These are phyloP conservation scores for Cydia amplana DNA, from an alignment of 1,140 invertebrate genomes.

Conservation along the genomic window DNA sequence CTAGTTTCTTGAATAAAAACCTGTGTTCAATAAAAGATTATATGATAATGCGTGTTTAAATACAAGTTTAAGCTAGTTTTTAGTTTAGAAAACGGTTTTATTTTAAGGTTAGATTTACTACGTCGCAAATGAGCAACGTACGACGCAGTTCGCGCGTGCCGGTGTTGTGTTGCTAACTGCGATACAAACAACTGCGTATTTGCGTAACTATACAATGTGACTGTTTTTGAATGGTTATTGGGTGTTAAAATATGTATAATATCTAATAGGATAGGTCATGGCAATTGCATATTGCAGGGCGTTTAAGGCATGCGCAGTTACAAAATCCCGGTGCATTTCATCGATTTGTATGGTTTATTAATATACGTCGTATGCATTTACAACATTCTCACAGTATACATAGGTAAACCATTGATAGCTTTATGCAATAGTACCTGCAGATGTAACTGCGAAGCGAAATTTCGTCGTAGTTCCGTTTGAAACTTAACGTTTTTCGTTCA, in stretches of 20 bases:
- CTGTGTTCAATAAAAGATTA: conserved; percentile 33
- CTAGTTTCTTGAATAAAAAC: conserved; percentile 51
- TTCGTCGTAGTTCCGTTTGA: background rate
- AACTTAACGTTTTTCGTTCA: background rate
- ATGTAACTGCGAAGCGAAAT: background rate
- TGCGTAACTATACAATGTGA: conserved; percentile 29
- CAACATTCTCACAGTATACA: background rate
- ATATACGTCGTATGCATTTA: conserved; percentile 6
- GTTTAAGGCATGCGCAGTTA: conserved; percentile 5
- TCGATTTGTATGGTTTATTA: conserved; percentile 17
- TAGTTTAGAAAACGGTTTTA: conserved; percentile 33
- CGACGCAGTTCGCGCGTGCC: conserved; percentile 68
- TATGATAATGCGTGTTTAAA: conserved; percentile 38
- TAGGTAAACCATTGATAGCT: background rate
- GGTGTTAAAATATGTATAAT: conserved; percentile 28
- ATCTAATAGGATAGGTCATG: conserved; percentile 5
- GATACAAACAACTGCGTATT: conserved; percentile 64
- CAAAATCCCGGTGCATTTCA: conserved; percentile 3
- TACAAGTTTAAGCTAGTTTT: conserved; percentile 36
- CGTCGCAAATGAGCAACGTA: conserved; percentile 61
- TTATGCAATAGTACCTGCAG: background rate
- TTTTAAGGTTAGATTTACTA: conserved; percentile 72
- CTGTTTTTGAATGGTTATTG: conserved; percentile 39
- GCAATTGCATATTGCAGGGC: conserved; percentile 1
- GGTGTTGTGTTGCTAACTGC: conserved; percentile 71